These are phyloP conservation scores for Calycopis cecrops DNA, from an alignment of 1,140 invertebrate genomes.

Conservation along the genomic window DNA sequence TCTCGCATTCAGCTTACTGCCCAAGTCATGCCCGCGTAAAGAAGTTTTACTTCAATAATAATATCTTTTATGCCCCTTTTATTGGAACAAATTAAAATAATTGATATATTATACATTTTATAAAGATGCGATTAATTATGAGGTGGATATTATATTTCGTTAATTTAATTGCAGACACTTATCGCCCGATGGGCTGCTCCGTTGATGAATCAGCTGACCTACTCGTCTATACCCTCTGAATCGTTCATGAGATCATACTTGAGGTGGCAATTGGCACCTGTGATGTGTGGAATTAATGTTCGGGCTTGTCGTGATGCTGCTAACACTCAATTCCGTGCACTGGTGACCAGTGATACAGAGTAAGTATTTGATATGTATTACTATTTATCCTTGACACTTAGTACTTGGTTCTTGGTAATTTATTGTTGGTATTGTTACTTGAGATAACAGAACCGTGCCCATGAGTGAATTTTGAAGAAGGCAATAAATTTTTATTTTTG, in stretches of 20 bases:
- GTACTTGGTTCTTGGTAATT: too few species aligned
- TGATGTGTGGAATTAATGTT: slow-evolving; percentile 44
- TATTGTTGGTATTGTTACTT: too few species aligned
- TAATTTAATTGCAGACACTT: slow-evolving; percentile 29
- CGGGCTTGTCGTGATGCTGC: slow-evolving; percentile 38
- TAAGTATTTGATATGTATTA: slow-evolving; percentile 27
- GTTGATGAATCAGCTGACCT: slow-evolving; percentile 39
- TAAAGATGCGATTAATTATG: neutral
- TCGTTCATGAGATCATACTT: slow-evolving; percentile 54
- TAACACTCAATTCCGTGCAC: slow-evolving; percentile 28
- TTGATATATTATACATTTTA: neutral
- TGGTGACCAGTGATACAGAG: slow-evolving; percentile 31
- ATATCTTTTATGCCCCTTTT: too few species aligned
- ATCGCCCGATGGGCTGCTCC: slow-evolving; percentile 38
- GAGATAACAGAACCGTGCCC: too few species aligned
- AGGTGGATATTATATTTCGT: neutral
- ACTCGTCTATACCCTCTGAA: slow-evolving; percentile 36
- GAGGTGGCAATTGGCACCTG: slow-evolving; percentile 50
- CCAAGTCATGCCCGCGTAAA: too few species aligned
- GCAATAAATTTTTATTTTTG: too few species aligned
- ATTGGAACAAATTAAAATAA: too few species aligned
- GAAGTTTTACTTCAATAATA: too few species aligned
- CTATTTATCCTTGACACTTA: too few species aligned
- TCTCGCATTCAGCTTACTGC: too few species aligned
- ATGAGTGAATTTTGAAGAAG: too few species aligned